These are phyloP conservation scores for Synergus japonicus DNA, from an alignment of 2,888 invertebrate genomes.

Conservation along the genomic window DNA sequence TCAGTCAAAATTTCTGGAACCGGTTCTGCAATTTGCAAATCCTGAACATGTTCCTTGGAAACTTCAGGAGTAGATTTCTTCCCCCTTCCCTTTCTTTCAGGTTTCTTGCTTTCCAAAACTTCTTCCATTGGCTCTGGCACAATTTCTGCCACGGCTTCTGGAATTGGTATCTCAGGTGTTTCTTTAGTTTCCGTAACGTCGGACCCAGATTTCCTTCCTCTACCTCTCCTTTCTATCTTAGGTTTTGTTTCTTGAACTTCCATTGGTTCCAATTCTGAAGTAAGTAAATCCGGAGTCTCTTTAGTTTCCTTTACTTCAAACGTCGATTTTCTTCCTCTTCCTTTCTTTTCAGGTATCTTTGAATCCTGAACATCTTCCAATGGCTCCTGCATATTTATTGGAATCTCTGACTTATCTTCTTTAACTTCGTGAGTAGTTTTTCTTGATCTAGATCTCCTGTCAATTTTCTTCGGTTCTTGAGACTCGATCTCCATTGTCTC, in stretches of 20 bases:
- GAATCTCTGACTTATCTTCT: not conserved
- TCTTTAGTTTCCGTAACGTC: not conserved
- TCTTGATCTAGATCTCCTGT: not conserved
- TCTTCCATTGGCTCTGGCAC: not conserved
- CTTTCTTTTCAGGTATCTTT: not conserved
- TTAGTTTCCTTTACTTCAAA: not conserved
- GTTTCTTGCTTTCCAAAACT: not conserved
- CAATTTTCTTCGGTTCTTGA: not conserved
- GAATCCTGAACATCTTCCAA: not conserved
- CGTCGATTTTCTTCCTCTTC: not conserved
- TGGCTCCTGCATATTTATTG: not conserved
- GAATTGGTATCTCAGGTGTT: not conserved
- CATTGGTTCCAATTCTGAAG: not conserved
- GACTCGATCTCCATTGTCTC: constrained; percentile 10
- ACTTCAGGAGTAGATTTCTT: not conserved
- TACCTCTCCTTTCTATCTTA: not conserved
- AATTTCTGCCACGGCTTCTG: not conserved
- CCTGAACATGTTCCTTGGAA: not conserved
- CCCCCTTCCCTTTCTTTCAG: not conserved
- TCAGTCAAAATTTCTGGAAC: not conserved
- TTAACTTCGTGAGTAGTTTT: not conserved
- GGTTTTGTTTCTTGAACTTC: not conserved
- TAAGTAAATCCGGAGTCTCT: not conserved
- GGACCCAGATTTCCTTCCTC: not conserved
- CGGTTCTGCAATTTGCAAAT: not conserved